Base-by-base conservation (phyloP, 2,888 invertebrate genomes). In the Linnaemya vulpina region DNA sequence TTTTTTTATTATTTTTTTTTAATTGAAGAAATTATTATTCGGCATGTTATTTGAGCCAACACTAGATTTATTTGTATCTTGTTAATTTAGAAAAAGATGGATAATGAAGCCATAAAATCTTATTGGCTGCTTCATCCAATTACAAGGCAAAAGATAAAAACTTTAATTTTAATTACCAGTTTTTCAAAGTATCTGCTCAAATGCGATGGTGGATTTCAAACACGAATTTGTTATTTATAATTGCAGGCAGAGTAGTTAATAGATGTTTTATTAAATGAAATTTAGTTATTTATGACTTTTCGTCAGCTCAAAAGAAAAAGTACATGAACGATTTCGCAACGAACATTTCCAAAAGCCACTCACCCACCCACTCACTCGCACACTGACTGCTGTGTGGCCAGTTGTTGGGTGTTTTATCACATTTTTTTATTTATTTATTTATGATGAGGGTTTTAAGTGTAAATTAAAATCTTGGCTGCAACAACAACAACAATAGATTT, bases 21-120 rank as follows among this genome's bases (percentile, higher is more conserved):
- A 30, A 49, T 5, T 5, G 17, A 53, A 62, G 60, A 30, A 30
- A 60, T 43, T 74, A 67, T 51, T 67, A 74, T 68, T 22, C 40
- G 49, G 73, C 80, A 73, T 74, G 67, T 67, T 80, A 65, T 65
- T 73, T 65, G 25, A 73, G 25, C 40, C 55, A 65, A 46, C 13
- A 15, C 9, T 11, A 20, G 40, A 74, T 30, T 30, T 30, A 5
- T 30, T 30, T 2, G 4, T 35, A 25, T 63, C 63, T 71, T 62
- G 53, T 67, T 74, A 40, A 22, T 80, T 74, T 76, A 80, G 70
- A 80, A 79, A 77, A 80, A 84, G 79, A 79, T 81, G 76, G 79
- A 84, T 81, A 84, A 84, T 81, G 65, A 84, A 84, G 77, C 49
- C 67, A 84, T 84, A 81, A 81, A 76, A 77, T 70, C 80, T 65